These are phyloP conservation scores for Toxonevra muliebris DNA, from an alignment of 2,888 invertebrate genomes.

Conservation along the genomic window DNA sequence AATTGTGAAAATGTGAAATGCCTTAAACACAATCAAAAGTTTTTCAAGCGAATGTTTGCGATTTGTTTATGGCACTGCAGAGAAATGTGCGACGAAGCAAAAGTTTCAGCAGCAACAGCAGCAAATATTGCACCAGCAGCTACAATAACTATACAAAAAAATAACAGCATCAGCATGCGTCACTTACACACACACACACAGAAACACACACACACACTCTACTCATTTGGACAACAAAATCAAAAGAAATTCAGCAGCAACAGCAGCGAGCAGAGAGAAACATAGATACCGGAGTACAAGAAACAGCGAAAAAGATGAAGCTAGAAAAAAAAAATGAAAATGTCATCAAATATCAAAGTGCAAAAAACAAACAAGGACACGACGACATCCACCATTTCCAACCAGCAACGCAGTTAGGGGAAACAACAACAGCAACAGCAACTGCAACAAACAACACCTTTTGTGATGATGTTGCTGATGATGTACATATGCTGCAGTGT, in stretches of 20 bases:
- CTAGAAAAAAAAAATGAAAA: neutral
- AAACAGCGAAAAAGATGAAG: neutral
- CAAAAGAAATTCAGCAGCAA: neutral
- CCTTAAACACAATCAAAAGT: too few relatives aligned
- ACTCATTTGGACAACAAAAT: neutral
- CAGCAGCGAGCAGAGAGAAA: too few relatives aligned
- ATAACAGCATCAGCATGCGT: too few relatives aligned
- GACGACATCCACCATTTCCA: neutral
- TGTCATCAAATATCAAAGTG: neutral
- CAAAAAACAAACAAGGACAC: constrained; percentile 1
- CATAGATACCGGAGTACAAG: too few relatives aligned
- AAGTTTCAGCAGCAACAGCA: neutral
- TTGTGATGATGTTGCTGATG: constrained; percentile 1
- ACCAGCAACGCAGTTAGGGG: neutral
- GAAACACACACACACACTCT: neutral
- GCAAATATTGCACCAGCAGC: neutral
- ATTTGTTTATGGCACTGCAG: too few relatives aligned
- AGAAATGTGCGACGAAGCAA: neutral
- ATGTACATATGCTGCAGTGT: constrained; percentile 14
- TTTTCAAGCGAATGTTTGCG: too few relatives aligned
- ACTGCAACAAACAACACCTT: neutral
- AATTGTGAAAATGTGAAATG: too few relatives aligned
- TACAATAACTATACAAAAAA: neutral
- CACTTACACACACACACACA: neutral
- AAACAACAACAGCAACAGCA: neutral